These are phyloP conservation scores for Atta cephalotes DNA, from an alignment of 1,140 invertebrate species.

Conservation along the genomic window DNA sequence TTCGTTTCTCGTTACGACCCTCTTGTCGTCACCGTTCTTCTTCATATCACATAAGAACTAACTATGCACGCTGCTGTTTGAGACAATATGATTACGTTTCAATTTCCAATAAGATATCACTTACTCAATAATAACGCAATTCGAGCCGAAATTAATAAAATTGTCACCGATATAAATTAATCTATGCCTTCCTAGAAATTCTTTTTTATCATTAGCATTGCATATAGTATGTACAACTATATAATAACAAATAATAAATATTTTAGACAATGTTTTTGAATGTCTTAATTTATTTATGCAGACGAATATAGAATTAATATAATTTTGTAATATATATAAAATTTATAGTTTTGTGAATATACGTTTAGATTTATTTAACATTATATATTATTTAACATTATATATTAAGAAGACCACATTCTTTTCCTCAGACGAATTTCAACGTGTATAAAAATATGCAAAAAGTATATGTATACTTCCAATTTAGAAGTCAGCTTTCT, in stretches of 20 bases:
- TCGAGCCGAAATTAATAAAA: not conserved
- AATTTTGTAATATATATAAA: not conserved
- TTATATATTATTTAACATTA: not conserved
- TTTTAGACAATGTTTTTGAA: not conserved
- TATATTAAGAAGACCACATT: no score
- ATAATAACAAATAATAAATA: not conserved
- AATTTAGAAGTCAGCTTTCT: not conserved
- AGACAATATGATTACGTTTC: constrained; percentile 40
- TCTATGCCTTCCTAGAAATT: not conserved
- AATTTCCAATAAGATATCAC: constrained; percentile 16
- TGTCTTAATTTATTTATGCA: not conserved
- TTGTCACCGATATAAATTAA: not conserved
- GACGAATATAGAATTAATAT: not conserved
- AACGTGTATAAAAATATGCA: not conserved
- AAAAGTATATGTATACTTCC: not conserved
- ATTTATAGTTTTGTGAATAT: not conserved
- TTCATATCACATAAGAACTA: constrained; percentile 61
- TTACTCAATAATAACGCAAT: not conserved
- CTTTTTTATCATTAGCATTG: not conserved
- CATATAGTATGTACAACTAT: not conserved
- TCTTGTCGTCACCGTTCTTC: constrained; percentile 70
- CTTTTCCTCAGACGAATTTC: not conserved
- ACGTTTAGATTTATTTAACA: not conserved
- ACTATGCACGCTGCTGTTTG: constrained; percentile 25
- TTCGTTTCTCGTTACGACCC: constrained; percentile 61